Evolutionary conservation across 1,140 invertebrate genomes (phyloP).

Genomic region (Orussus abietinus): DNA sequence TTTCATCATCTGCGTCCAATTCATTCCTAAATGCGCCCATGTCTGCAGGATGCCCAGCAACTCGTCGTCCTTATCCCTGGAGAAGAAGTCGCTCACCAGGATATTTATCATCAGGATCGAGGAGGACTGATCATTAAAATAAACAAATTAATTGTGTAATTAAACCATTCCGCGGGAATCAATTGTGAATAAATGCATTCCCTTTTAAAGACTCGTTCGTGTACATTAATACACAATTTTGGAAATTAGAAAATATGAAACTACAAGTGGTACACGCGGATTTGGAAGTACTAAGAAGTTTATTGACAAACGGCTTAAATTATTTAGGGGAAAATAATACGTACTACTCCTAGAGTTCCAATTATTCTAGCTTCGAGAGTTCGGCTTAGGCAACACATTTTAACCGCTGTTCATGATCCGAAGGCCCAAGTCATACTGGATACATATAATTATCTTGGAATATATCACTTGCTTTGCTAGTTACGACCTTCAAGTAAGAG

Average conservation of each 20-base stretch:
- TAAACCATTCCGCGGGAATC: not conserved
- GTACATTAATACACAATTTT: not conserved
- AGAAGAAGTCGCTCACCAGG: constrained; percentile 41
- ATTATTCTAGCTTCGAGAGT: constrained; percentile 45
- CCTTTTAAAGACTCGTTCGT: constrained; percentile 6
- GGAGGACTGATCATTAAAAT: constrained; percentile 34
- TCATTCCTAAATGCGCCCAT: constrained; percentile 41
- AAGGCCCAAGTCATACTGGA: not conserved
- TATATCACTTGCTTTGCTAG: not conserved
- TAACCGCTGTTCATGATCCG: constrained; percentile 18
- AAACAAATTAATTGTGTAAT: constrained; percentile 5
- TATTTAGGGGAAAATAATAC: constrained; percentile 13
- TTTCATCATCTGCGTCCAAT: constrained; percentile 40
- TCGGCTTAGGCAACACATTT: constrained; percentile 35
- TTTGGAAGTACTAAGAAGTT: constrained; percentile 5
- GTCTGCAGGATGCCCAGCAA: constrained; percentile 33
- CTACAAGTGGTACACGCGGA: constrained; percentile 3
- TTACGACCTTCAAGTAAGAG: too few relatives aligned
- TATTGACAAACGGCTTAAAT: not conserved
- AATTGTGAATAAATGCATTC: constrained; percentile 11
- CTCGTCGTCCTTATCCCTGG: constrained; percentile 23
- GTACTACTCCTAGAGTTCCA: constrained; percentile 46
- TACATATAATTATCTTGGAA: constrained; percentile 6
- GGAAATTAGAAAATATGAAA: constrained; percentile 3
- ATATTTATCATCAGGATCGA: constrained; percentile 47